Evolutionary conservation across 2,113 vertebrate genomes (phyloP), one percentile per base, ranked within the genome.

Genomic region (Micronycteris hirsuta): DNA sequence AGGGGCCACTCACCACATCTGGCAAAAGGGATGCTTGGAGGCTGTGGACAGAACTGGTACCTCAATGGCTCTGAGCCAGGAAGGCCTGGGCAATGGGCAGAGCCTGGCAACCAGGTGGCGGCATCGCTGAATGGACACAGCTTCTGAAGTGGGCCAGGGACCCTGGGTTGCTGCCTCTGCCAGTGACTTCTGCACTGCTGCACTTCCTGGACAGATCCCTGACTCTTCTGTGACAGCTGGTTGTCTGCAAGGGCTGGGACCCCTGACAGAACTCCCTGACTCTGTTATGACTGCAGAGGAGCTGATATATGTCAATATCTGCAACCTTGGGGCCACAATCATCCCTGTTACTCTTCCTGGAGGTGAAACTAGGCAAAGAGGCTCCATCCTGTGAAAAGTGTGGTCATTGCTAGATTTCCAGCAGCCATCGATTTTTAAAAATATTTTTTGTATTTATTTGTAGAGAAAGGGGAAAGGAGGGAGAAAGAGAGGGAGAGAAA

Each of bases 121-220:
- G 68, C 68, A 38, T 70, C 6, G 4, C 33, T 38, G 36, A 70
- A 15, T 70, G 36, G 10, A 38, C 68, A 38, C 20, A 70, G 36
- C 4, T 19, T 7, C n/a, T 68, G 65, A 15, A 36, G 65, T 36
- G 7, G 33, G n/a, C n/a, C n/a, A n/a, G 9, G 65, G 19, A 36
- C 36, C 68, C 4, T 7, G 68, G 36, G 36, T 19, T 10, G 19
- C 20, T 38, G 67, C 68, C 36, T 38, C 20, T 4, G 4, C 68
- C 38, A 63, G 5, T 2, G 2, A 12, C 68, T 71, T 41, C 19
- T 71, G 22, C 20, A 71, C 36, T 2, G 95, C 95, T 74, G 20
- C 12, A 61, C 83, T 99, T 99, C 99, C 99, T 97, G 99, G 99
- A 98, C 99, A 99, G 99, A 99, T 99, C 97, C 99, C 99, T 24